Base-by-base conservation (phyloP, 2,113 vertebrate genomes). In the Platysteira castanea region DNA sequence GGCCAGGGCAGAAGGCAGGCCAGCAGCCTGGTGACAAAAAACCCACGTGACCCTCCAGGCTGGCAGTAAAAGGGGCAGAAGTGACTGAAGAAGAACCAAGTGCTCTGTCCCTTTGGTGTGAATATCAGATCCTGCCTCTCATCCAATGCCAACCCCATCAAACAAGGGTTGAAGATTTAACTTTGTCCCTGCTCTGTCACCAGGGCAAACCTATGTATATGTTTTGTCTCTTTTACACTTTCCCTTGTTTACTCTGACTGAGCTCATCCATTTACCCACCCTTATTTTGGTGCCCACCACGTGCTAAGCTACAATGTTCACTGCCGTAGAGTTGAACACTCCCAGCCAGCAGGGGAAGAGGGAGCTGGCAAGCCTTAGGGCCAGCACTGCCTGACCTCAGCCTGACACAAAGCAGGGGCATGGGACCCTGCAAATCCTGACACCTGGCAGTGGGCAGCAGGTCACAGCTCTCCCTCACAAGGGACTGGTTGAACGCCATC, bases 281-380 rank as follows among this genome's bases (percentile, higher is more conserved):
- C 15, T 67, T 54, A 57, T 17, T 78, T 24, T 39, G 53, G 47
- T 68, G 81, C 68, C 35, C 26, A 47, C 22, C 53, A 13, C 2
- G 13, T 20, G 53, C 61, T 42, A 14, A 54, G 39, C 52, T 61
- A 26, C 22, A 46, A 3, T 0, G 1, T 4, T 46, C 27, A 11
- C 41, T 67, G 56, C 31, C 0, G 0, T 8, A 31, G 14, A 6
- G 13, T 1, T 4, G 4, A 60, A 20, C 26, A 6, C 13, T 87
- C 41, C 42, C 44, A 37, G n/a, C 6, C 52, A 53, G 39, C 69
- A 42, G 69, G 56, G 52, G 78, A 42, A 82, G 50, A 39, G 44
- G 41, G 56, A 53, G 28, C 56, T 65, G 65, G 54, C 37, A 64
- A 90, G 28, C 42, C 39, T 31, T 14, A 49, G 35, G 53, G n/a